Evolutionary conservation across 2,888 invertebrate species (phyloP), one percentile per base, ranked within the genome.

Genomic region (Stenoptilia bipunctidactyla): DNA sequence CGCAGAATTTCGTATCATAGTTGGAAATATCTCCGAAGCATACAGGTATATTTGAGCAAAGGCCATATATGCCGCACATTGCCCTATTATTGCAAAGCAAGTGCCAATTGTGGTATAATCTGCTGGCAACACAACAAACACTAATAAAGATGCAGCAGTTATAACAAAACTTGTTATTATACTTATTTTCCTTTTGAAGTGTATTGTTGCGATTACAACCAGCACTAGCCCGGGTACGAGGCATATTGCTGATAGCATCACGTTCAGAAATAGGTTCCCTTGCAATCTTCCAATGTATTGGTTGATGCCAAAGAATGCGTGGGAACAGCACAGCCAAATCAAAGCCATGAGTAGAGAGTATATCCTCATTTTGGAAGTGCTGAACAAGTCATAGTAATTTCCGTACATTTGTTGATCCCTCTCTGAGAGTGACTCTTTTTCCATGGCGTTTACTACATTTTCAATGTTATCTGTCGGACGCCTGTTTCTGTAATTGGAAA

Each of bases 241-340:
- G 27, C 60, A 61, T 1, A 56, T 50, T 4, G 73, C 93, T 10
- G 92, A 90, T 3, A 94, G 66, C 38, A 92, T 88, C 34, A 94
- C 92, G 59, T 94, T 95, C 1, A 92, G 46, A 59, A 94, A 95
- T 39, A 93, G 86, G 56, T 93, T 86, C 2, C 93, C 93, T 40
- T 89, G 89, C 12, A 92, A 74, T 44, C 90, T 87, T 0, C 91
- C 91, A 38, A 92, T 89, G 60, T 91, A 93, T 58, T 93, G 92
- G 14, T 92, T 90, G 30, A 94, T 84, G 0, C 94, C 94, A 54
- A 92, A 96, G 66, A 92, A 92, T 37, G 92, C 90, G 63, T 94
- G 86, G 3, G 93, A 90, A 41, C 92, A 91, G 3, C 91, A 91
- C 45, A 91, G 75, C 95, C 93, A 94, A 50, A 90, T 87, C 44